phyloP scores from a whole-genome alignment of 2,113 vertebrate species.

The Chaetura pelagica region DNA sequence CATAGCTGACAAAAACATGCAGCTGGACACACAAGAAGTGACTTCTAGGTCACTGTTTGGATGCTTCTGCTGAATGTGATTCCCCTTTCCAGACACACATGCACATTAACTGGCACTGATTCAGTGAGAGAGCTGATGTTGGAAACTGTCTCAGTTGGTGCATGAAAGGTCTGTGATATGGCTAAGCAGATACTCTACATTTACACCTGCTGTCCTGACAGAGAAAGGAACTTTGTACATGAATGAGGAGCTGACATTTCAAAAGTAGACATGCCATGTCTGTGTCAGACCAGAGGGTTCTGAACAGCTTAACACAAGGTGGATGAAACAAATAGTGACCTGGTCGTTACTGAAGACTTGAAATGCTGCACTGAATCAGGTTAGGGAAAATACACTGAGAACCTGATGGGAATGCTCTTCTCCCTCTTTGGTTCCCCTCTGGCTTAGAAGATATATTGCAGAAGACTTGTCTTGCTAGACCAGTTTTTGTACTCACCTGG shows the following conservation, averaged over 20 bases:
- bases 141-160: neutral
- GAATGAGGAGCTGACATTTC: neutral
- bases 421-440: neutral
- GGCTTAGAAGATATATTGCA: neutral
- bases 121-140: constrained; percentile 16
- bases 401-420: neutral
- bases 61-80: constrained; percentile 29
- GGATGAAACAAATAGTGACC: neutral
- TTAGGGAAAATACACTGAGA: neutral
- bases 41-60: constrained; percentile 35
- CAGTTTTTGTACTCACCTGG: neutral
- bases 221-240: neutral
- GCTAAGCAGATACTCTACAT: neutral
- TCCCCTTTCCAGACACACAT: constrained; percentile 15
- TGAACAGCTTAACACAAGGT: rapidly evolving
- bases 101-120: constrained; percentile 36
- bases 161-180: neutral
- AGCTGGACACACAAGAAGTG: neutral
- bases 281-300: neutral
- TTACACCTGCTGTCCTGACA: neutral
- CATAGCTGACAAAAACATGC: constrained; percentile 12
- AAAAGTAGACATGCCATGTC: neutral
- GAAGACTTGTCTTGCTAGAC: neutral
- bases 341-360: neutral
- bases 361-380: neutral